Conservation (phyloP, 2,888 invertebrate species). For the Melitaea athalia region DNA sequence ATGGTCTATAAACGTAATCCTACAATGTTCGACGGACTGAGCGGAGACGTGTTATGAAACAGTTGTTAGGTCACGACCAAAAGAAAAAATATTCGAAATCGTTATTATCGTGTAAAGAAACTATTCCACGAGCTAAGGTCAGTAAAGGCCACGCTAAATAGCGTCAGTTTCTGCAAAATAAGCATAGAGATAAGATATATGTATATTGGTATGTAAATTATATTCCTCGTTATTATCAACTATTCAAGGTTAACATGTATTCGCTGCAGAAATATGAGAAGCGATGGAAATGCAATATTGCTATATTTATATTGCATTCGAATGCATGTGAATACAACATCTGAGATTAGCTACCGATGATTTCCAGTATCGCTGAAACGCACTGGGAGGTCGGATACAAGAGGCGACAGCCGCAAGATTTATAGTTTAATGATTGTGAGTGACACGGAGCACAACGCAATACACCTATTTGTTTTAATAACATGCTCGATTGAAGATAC, state of each 20-base stretch:
- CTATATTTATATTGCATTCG: constrained; percentile 12
- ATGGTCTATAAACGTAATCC: constrained; percentile 76
- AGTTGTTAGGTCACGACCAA: constrained; percentile 37
- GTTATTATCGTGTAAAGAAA: constrained; percentile 1
- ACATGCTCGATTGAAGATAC: constrained; percentile 53
- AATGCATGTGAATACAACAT: constrained; percentile 17
- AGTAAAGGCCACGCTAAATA: constrained; percentile 8
- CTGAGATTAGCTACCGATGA: constrained; percentile 32
- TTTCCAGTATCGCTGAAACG: constrained; percentile 38
- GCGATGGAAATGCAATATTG: constrained; percentile 28
- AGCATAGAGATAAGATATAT: constrained; percentile 19
- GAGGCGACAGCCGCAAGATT: constrained; percentile 53
- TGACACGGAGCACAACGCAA: constrained; percentile 49
- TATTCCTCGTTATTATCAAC: constrained; percentile 26
- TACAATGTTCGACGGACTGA: constrained; percentile 70
- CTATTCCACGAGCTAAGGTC: neutral
- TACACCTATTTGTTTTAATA: constrained; percentile 70
- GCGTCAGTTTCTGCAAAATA: constrained; percentile 6
- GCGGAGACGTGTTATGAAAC: constrained; percentile 58
- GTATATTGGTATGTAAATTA: constrained; percentile 29
- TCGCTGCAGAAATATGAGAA: constrained; percentile 34
- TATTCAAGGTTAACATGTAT: constrained; percentile 33
- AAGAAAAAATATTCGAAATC: constrained; percentile 19
- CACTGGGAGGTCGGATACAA: constrained; percentile 42
- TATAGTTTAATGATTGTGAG: constrained; percentile 68